A percentile compares a stretch with the other conserved stretches of the same genome.
These are phyloP conservation scores for Oncorhynchus nerka DNA, from an alignment of 2,113 vertebrate species.

Conservation along the genomic window DNA sequence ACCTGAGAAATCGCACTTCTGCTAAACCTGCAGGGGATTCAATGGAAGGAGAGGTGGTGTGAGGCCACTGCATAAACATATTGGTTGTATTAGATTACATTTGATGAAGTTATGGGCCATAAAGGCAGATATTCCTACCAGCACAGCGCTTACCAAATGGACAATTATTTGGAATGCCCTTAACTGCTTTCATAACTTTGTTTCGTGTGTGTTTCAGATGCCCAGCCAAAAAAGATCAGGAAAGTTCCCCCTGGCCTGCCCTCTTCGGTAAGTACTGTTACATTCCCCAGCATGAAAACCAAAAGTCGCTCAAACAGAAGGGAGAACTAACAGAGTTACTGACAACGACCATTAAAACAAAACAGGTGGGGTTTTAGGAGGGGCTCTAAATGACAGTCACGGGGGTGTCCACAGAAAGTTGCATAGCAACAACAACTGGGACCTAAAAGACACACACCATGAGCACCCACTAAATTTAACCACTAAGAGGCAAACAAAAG, in stretches of 20 bases:
- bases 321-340: too few relatives aligned
- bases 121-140: conserved; percentile 33
- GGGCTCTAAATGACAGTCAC: too few relatives aligned
- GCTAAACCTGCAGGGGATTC: background rate
- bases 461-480: too few relatives aligned
- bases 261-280: conserved; percentile 82
- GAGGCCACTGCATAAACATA: background rate
- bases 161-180: background rate
- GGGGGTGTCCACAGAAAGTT: too few relatives aligned
- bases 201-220: conserved; percentile 66
- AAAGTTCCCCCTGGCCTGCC: conserved; percentile 95
- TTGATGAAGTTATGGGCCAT: conserved; percentile 31
- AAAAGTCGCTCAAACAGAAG: too few relatives aligned
- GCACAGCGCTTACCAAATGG: too few relatives aligned
- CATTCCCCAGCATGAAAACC: background rate
- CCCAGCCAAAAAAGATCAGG: conserved; percentile 93
- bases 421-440: too few relatives aligned
- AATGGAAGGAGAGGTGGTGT: background rate
- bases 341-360: too few relatives aligned
- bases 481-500: too few relatives aligned
- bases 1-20: conserved; percentile 41
- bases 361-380: too few relatives aligned
- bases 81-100: conserved; percentile 17
- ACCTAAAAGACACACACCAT: too few relatives aligned
- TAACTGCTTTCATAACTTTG: conserved; percentile 10